These are phyloP conservation scores for Habrosyne pyritoides DNA, from an alignment of 2,888 invertebrate species.

Conservation along the genomic window DNA sequence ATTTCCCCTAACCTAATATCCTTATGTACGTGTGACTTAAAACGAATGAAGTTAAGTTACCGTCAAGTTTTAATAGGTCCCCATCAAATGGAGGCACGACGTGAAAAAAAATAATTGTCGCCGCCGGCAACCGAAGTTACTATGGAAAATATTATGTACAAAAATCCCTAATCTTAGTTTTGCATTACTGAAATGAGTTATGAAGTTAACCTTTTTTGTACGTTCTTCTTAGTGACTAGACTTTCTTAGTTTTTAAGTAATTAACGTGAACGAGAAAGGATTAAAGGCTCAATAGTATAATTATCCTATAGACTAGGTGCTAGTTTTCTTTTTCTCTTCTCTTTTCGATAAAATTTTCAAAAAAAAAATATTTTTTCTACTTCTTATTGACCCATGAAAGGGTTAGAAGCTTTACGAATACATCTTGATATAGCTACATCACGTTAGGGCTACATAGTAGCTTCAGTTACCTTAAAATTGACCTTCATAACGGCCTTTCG, in stretches of 20 bases:
- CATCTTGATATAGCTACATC: too few species aligned
- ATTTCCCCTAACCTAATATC: conserved; percentile 17
- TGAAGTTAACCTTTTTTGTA: neutral
- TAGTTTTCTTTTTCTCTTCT: too few species aligned
- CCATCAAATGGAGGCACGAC: conserved; percentile 41
- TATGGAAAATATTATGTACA: conserved; percentile 31
- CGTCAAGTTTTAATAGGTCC: conserved; percentile 59
- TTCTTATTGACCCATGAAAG: too few species aligned
- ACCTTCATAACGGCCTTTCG: too few species aligned
- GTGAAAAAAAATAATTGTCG: conserved; percentile 39
- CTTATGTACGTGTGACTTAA: conserved; percentile 32
- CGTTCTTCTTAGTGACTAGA: neutral
- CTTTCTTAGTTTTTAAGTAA: neutral
- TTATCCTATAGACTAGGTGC: too few species aligned
- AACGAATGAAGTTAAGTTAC: conserved; percentile 43
- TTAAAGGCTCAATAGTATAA: too few species aligned
- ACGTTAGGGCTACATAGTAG: too few species aligned
- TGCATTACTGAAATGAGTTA: conserved; percentile 18
- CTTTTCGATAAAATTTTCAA: too few species aligned
- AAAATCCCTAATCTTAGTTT: conserved; percentile 28
- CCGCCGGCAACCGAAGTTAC: conserved; percentile 26
- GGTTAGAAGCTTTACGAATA: too few species aligned
- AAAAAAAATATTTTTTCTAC: too few species aligned
- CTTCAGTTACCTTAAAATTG: too few species aligned
- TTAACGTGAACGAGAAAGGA: too few species aligned